These are phyloP conservation scores for Phenganax marumi DNA, from an alignment of 92 coral and sea anemone species.

Conservation along the genomic window DNA sequence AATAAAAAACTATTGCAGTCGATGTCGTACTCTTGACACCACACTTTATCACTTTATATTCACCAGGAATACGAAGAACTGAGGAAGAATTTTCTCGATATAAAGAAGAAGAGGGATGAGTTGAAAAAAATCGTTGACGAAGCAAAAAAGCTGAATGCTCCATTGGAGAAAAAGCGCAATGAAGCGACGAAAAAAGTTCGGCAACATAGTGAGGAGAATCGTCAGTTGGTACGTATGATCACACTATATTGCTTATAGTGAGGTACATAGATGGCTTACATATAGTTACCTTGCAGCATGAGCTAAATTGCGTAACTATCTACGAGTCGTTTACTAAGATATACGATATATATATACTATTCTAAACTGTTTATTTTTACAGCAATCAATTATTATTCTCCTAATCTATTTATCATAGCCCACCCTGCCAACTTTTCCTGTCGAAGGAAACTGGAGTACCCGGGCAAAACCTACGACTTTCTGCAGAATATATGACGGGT, in stretches of 20 bases:
- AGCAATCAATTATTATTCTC: too few species aligned
- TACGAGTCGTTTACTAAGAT: too few species aligned
- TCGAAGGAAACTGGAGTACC: too few species aligned
- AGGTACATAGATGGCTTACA: neutral
- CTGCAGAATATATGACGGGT: too few species aligned
- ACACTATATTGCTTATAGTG: neutral
- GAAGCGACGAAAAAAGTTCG: conserved; percentile 60
- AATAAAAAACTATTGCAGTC: neutral
- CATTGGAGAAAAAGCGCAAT: conserved; percentile 70
- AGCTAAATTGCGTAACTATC: too few species aligned
- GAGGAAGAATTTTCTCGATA: conserved; percentile 76
- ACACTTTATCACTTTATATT: neutral
- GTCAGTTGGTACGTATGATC: conserved; percentile 63
- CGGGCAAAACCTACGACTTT: too few species aligned
- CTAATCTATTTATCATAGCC: too few species aligned
- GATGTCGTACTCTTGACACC: neutral
- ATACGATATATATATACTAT: too few species aligned
- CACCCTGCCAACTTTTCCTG: too few species aligned
- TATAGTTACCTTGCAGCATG: too few species aligned
- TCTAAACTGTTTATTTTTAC: too few species aligned
- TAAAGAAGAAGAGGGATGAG: conserved; percentile 67
- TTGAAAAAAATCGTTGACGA: conserved; percentile 68
- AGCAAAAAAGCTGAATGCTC: conserved; percentile 70
- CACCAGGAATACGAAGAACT: conserved; percentile 88
- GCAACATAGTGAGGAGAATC: conserved; percentile 61